Base-by-base conservation (phyloP, 2,797 vertebrate species). In the Acanthurus leucopareius region DNA sequence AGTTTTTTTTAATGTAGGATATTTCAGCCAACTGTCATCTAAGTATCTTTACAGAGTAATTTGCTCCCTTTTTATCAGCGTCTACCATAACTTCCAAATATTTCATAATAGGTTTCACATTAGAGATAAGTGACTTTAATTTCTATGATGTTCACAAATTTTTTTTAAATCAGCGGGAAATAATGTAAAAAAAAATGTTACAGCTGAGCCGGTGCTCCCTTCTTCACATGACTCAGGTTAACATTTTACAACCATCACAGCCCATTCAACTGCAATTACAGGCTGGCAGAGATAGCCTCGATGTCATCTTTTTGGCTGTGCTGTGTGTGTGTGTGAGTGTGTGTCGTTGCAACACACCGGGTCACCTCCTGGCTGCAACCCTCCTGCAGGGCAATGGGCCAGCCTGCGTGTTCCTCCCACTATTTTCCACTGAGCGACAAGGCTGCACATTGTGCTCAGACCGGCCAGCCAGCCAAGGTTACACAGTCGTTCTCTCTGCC, bases 371-470 rank as follows among this genome's bases (percentile, higher is more conserved):
- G 88, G 85, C 73, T 89, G 48, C 68, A 69, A 47, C 75, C 64
- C 87, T 88, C 79, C 77, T 83, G 77, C 84, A 63, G 88, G 90
- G 89, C 91, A 83, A 1, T 1, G 77, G 79, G 88, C 91, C 88
- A 89, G 73, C 60, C 72, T 77, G 86, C 68, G 20, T 66, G 90
- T 81, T 92, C 88, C 90, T 92, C 90, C 87, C 90, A 89, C 91
- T 83, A 60, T 74, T 86, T 86, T 82, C 89, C 91, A 87, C 84
- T 73, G 78, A 90, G 83, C 77, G 71, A 89, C 88, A 86, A 89
- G 82, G 83, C 90, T 67, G 71, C 80, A 75, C 89, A 88, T 80
- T 92, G 92, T 86, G 87, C 88, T 80, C 86, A 79, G 67, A 80
- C 54, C 80, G 69, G 25, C 25, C 25, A 25, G 68, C 80, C 79